phyloP scores from a whole-genome alignment of 2,797 vertebrate species.

The Anguilla pacifica region DNA sequence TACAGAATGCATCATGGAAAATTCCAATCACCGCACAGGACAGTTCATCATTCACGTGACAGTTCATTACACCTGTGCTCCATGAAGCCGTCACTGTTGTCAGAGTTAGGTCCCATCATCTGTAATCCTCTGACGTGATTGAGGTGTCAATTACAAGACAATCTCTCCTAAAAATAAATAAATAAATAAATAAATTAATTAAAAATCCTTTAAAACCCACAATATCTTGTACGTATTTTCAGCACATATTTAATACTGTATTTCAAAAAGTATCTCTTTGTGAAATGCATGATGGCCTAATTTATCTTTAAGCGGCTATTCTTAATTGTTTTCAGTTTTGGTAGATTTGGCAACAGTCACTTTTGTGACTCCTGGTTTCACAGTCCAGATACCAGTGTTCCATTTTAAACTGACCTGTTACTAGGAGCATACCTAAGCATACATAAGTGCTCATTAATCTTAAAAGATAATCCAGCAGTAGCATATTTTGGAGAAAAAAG shows the following conservation, averaged over 20 bases:
- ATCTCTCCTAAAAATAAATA: neutral
- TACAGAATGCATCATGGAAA: constrained; percentile 15
- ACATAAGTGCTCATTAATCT: too few species aligned
- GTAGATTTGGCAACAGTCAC: too few species aligned
- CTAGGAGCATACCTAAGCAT: too few species aligned
- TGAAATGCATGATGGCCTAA: neutral
- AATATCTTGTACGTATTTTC: neutral
- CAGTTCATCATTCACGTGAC: constrained; percentile 19
- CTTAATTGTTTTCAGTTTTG: too few species aligned
- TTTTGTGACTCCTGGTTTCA: too few species aligned
- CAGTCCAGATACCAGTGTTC: too few species aligned
- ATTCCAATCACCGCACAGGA: constrained; percentile 24
- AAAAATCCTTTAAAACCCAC: constrained; percentile 32
- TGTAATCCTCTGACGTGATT: constrained; percentile 34
- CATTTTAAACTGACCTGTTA: too few species aligned
- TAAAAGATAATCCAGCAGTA: too few species aligned
- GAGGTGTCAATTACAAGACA: constrained; percentile 37
- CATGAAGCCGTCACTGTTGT: constrained; percentile 32
- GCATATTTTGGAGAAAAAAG: too few species aligned
- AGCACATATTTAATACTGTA: constrained; percentile 10
- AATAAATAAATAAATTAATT: neutral
- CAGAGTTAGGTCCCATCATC: constrained; percentile 13
- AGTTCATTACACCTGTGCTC: constrained; percentile 41
- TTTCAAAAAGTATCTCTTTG: neutral
- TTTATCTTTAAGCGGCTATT: neutral